phyloP scores from a whole-genome alignment of 2,888 invertebrate genomes.

The Stegana nigrithorax region DNA sequence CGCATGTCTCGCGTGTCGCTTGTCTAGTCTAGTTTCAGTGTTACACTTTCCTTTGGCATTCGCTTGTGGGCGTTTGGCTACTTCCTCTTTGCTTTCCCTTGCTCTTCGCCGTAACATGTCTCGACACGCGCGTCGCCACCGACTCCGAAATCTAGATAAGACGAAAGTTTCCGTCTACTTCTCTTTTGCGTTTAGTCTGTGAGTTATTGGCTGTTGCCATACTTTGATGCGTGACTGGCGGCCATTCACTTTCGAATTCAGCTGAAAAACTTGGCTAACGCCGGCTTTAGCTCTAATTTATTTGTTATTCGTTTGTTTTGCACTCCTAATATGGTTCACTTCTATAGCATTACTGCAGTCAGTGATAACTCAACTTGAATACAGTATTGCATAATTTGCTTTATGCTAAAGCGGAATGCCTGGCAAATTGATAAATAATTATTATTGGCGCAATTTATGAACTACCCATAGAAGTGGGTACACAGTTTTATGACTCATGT shows the following conservation, averaged over 20 bases:
- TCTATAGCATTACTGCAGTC: neutral
- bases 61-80: neutral
- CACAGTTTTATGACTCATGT: no score
- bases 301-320: neutral
- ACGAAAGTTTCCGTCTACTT: neutral
- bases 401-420: neutral
- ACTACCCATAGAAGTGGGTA: no score
- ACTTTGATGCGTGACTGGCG: slow-evolving; percentile 7
- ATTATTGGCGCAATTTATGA: neutral
- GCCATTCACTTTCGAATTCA: neutral
- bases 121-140: neutral
- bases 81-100: neutral
- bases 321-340: neutral
- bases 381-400: slow-evolving; percentile 13
- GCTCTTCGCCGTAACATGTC: neutral
- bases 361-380: neutral
- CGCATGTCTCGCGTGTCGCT: slow-evolving; percentile 56
- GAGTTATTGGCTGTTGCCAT: slow-evolving; percentile 15
- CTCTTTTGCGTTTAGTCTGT: neutral
- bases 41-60: neutral
- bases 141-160: neutral
- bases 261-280: neutral
- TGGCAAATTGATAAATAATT: slow-evolving; percentile 2
- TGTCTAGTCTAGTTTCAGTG: neutral
- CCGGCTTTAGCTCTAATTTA: neutral